phyloP scores from a whole-genome alignment of 2,888 invertebrate species.

The Micoletzkya japonica region DNA sequence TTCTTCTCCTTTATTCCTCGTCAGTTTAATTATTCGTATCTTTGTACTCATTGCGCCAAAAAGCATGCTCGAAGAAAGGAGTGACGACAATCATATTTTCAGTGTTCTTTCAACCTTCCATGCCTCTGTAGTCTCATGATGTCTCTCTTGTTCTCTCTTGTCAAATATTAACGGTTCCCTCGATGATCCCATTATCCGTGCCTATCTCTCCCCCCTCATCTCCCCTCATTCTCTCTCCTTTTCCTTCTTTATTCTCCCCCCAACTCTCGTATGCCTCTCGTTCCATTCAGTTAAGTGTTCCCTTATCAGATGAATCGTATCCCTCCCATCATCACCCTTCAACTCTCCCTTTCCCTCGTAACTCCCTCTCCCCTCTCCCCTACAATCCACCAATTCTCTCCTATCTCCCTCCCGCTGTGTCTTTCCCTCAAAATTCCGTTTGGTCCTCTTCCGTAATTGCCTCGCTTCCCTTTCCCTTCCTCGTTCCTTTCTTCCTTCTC shows the following conservation, averaged over 20 bases:
- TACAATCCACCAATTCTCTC: no score
- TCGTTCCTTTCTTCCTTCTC: background rate
- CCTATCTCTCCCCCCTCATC: background rate
- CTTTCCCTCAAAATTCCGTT: no score
- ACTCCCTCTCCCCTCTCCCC: background rate
- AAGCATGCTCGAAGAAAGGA: no score
- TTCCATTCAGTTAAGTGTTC: background rate
- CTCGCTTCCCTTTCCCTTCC: background rate
- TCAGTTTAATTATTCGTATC: no score
- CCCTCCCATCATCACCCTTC: no score
- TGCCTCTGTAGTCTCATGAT: background rate
- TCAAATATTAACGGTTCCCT: background rate
- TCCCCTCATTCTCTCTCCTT: background rate
- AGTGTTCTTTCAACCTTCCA: background rate
- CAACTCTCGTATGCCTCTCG: background rate
- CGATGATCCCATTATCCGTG: background rate
- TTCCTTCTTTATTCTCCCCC: background rate
- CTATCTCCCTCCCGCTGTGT: conserved; percentile 5
- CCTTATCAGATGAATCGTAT: background rate
- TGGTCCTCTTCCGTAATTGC: background rate
- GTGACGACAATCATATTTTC: no score
- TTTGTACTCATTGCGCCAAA: no score
- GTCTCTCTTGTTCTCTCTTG: background rate
- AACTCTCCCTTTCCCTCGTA: no score
- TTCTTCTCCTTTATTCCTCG: no score